phyloP scores from a whole-genome alignment of 2,888 invertebrate species.

The Xiphydria camelus region DNA sequence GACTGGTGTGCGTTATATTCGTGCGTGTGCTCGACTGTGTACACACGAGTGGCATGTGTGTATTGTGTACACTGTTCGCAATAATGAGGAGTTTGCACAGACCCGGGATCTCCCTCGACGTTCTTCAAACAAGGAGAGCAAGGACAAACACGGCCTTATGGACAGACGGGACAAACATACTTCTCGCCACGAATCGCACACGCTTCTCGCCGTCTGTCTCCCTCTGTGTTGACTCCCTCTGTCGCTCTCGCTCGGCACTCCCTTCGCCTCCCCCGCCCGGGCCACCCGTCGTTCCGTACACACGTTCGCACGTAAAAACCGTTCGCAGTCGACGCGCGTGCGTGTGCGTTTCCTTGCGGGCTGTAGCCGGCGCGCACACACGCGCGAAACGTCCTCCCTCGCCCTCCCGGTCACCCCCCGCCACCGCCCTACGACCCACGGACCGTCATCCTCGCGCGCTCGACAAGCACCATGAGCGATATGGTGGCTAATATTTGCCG shows the following conservation, averaged over 20 bases:
- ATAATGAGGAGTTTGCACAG: constrained; percentile 56
- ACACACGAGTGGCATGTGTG: constrained; percentile 4
- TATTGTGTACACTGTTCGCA: constrained; percentile 36
- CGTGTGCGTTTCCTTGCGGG: neutral
- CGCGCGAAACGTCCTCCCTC: constrained; percentile 20
- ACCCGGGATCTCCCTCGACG: constrained; percentile 50
- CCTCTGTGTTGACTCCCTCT: too few relatives aligned
- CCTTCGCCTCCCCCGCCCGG: neutral
- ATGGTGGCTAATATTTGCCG: constrained; percentile 56
- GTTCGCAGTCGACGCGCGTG: neutral
- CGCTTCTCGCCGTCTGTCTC: too few relatives aligned
- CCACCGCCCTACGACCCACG: too few relatives aligned
- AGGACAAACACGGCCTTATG: constrained; percentile 51
- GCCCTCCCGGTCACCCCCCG: constrained; percentile 26
- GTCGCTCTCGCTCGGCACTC: neutral
- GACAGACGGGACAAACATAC: constrained; percentile 50
- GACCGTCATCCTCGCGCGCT: too few relatives aligned
- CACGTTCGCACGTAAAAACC: constrained; percentile 14
- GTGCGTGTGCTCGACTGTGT: too few relatives aligned
- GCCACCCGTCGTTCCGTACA: neutral
- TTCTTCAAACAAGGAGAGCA: constrained; percentile 54
- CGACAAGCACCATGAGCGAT: constrained; percentile 55
- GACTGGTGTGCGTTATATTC: too few relatives aligned
- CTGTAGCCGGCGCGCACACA: constrained; percentile 7
- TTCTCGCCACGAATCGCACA: constrained; percentile 39